Evolutionary conservation across 2,113 vertebrate genomes (phyloP), one percentile per base, ranked within the genome.

Genomic region (Lepisosteus osseus): DNA sequence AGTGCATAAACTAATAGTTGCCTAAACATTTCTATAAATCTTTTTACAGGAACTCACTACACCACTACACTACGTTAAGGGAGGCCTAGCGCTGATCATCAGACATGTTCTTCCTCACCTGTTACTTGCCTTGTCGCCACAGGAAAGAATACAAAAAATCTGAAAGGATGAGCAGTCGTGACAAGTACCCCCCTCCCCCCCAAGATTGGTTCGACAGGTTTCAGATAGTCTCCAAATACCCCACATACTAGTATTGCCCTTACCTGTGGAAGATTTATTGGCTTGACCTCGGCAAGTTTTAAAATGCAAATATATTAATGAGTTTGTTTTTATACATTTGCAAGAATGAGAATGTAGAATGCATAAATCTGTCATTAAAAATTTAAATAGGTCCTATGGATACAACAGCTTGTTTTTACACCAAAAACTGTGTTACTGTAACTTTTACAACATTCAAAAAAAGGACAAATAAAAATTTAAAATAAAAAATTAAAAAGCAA

Each of bases 121-220:
- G 93, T 95, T 95, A 94, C 93, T 94, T 95, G 94, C 90, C 92
- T 93, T 92, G 91, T 82, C 91, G 90, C 90, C 90, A 93, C 92
- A 93, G 90, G 92, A 93, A 93, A 92, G 86, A 85, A 83, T 86
- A 85, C 86, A 88, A 89, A 63, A 61, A 70, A 72, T 6, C 15
- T 74, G 67, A 41, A 72, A 61, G 61, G 15, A 72, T 56, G 61
- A 14, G 3, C 55, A 8, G 64, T 91, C 87, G 90, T 90, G 90
- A 87, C 86, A 90, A 86, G 71, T 72, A 56, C 55, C 86, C 86
- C 89, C 76, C 82, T 80, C 80, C 82, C 85, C 85, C 82, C 86
- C 87, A 87, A 89, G 90, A 90, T 91, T 89, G 90, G 86, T 88
- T 89, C 87, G 83, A 92, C 90, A 91, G 79, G 83, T 92, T 86